Evolutionary conservation across 2,113 vertebrate species (phyloP), one percentile per base, ranked within the genome.

Genomic region (Onychostoma macrolepis): DNA sequence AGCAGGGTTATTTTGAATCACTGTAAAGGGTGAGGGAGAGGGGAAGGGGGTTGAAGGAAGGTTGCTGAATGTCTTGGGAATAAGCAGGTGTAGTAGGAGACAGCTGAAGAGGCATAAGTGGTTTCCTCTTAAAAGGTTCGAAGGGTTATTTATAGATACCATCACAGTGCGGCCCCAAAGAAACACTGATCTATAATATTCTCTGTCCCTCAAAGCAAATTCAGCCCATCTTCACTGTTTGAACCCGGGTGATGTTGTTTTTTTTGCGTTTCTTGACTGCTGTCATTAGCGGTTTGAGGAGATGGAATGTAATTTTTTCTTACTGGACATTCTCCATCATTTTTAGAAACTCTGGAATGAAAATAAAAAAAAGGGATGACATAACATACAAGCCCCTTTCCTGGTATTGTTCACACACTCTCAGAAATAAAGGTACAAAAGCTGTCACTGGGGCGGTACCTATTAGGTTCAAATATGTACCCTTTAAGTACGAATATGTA

Each of bases 281-380:
- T 72, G 80, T 45, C 43, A 53, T 81, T 86, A n/a, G 2, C 7
- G 17, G 8, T 30, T 63, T n/a, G 24, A 30, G 48, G 30, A 19
- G n/a, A 72, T 90, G 93, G 92, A 93, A 94, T 91, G 92, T 92
- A 63, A 84, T 61, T 87, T 61, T 30, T 90, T 87, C 61, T 92
- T 93, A 95, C 90, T 95, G 94, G 48, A 96, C 90, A 11, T 94
- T 95, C 89, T 95, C 95, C 95, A 95, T 96, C 95, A 95, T 95
- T 90, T 95, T 95, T 90, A 95, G 90, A 86, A 95, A 95, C 90
- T 95, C 94, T 96, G 92, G 3, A 90, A 78, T 43, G 26, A 85
- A 19, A 90, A 80, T 45, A 9, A 86, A 10, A 33, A 84, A 33
- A 53, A 21, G 61, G 4, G 43, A 19, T 41, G 1, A 21, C 17